These are phyloP conservation scores for Drosophila orena DNA, from an alignment of 1,140 invertebrate species.

Conservation along the genomic window DNA sequence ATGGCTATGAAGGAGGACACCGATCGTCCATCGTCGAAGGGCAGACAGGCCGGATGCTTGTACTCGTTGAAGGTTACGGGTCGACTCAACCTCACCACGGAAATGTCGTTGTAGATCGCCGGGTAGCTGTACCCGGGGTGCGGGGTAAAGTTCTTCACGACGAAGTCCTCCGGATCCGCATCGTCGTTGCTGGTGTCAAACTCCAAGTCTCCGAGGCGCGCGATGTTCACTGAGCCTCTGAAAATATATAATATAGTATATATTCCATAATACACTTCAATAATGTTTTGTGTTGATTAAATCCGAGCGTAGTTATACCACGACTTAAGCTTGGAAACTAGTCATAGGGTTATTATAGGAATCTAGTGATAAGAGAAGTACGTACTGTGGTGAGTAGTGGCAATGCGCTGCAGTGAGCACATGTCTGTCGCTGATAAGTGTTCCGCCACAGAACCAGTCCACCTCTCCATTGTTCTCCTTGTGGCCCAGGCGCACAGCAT, in stretches of 20 bases:
- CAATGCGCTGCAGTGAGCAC: slow-evolving; percentile 85
- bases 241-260: too few species aligned
- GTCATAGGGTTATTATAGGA: too few species aligned
- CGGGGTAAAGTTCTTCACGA: slow-evolving; percentile 15
- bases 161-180: slow-evolving; percentile 62
- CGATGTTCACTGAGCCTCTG: slow-evolving; percentile 50
- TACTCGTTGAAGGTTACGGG: slow-evolving; percentile 51
- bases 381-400: slow-evolving; percentile 45
- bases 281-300: too few species aligned
- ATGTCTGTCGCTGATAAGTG: slow-evolving; percentile 78
- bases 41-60: slow-evolving; percentile 70
- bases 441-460: slow-evolving; percentile 83
- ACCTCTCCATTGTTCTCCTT: slow-evolving; percentile 27
- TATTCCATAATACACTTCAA: too few species aligned
- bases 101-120: slow-evolving; percentile 63
- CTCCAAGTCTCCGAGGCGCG: slow-evolving; percentile 64
- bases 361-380: not conserved
- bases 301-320: too few species aligned
- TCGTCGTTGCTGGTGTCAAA: slow-evolving; percentile 54
- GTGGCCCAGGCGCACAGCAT: slow-evolving; percentile 80
- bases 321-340: too few species aligned
- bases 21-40: slow-evolving; percentile 39
- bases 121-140: slow-evolving; percentile 47
- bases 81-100: slow-evolving; percentile 39
- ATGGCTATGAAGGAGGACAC: slow-evolving; percentile 41